Evolutionary conservation across 2,888 invertebrate species (phyloP).

Genomic region (Nomada fucata): DNA sequence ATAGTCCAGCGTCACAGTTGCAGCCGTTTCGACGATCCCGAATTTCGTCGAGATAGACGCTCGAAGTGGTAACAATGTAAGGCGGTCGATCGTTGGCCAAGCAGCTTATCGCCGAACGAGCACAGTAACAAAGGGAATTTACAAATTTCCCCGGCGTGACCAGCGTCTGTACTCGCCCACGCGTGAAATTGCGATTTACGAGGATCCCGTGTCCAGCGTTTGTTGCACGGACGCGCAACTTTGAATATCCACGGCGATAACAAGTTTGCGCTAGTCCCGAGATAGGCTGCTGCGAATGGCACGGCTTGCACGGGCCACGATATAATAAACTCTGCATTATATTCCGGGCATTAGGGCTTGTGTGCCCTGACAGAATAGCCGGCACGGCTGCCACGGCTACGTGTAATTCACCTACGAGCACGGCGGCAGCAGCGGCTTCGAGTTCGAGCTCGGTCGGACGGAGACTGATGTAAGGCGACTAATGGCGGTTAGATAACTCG

Average conservation of each 20-base stretch:
- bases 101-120: constrained; percentile 42
- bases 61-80: constrained; percentile 15
- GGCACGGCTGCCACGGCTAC: constrained; percentile 5
- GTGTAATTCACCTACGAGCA: constrained; percentile 33
- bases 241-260: constrained; percentile 61
- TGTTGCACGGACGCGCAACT: constrained; percentile 28
- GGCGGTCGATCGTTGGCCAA: background rate
- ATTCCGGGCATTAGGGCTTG: constrained; percentile 62
- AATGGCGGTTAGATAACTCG: constrained; percentile 39
- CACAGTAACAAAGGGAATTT: constrained; percentile 58
- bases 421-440: constrained; percentile 1
- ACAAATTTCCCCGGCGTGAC: constrained; percentile 56
- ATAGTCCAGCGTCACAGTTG: background rate
- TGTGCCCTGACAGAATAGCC: constrained; percentile 11
- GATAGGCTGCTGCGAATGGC: constrained; percentile 47
- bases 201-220: constrained; percentile 28
- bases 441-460: constrained; percentile 6
- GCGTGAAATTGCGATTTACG: constrained; percentile 58
- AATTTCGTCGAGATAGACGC: background rate
- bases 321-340: constrained; percentile 80
- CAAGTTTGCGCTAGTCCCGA: constrained; percentile 66
- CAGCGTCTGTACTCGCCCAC: constrained; percentile 47
- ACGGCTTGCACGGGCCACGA: constrained; percentile 46
- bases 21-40: background rate
- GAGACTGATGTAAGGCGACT: constrained; percentile 12